Evolutionary conservation across 2,888 invertebrate genomes (phyloP), one percentile per base, ranked within the genome.

Genomic region (Calameuta filiformis): DNA sequence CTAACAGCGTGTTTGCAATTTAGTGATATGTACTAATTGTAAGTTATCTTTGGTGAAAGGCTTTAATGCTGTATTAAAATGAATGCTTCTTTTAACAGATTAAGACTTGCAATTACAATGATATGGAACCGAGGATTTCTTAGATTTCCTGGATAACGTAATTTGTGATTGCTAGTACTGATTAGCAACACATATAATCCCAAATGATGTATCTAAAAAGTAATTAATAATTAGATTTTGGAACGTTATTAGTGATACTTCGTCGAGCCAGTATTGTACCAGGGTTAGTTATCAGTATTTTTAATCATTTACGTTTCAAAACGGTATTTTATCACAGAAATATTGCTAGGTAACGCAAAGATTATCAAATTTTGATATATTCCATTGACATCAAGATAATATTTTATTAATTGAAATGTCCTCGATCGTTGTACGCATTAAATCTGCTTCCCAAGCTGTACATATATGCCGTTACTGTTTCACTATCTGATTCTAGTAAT

Each of bases 21-120:
- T 81, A 83, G 78, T 76, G 80, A 81, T 83, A 82, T 84, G 83
- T 35, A 71, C 71, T 71, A 30, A 56, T 56, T 56, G 9, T 56
- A 56, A 71, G 71, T 71, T 11, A 35, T 31, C 71, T 71, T 31
- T 12, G 71, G 31, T 15, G 33, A 71, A 71, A 31, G 71, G 71
- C 71, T 71, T 71, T 71, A 33, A 71, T 34, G 31, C 56, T 56
- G 23, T 56, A 56, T 56, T 56, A 56, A 56, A 56, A 23, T 56
- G 9, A 56, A 56, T 23, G 56, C 56, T 56, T 56, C 23, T 56
- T 56, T 56, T 56, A 56, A 56, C 56, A 56, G 56, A 56, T 56
- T 56, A 56, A 56, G 56, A 56, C 56, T 56, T 56, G 23, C 15
- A 56, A 56, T 9, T 9, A 56, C 56, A 56, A 56, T 56, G 15